Evolutionary conservation across 2,113 vertebrate species (phyloP).

Genomic region (Orycteropus afer): DNA sequence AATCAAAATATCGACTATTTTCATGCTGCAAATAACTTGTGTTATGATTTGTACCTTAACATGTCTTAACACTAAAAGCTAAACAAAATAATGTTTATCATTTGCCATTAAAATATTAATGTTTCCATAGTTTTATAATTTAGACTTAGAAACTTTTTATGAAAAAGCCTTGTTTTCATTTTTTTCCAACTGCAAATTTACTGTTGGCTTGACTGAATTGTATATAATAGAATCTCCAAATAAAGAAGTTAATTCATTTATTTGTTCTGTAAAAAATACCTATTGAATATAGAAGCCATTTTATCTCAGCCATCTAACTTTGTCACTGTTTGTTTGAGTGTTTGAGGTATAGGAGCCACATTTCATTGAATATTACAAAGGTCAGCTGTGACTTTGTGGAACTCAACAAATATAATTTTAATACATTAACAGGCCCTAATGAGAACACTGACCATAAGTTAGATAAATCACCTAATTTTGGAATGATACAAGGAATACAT

Average conservation of each 20-base stretch:
- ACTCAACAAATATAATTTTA: neutral
- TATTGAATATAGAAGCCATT: neutral
- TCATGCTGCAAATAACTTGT: conserved; percentile 59
- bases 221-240: neutral
- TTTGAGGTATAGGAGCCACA: neutral
- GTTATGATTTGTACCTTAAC: conserved; percentile 63
- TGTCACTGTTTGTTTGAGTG: neutral
- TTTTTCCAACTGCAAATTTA: neutral
- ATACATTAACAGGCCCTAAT: neutral
- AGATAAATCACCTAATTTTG: neutral
- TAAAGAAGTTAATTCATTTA: neutral
- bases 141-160: neutral
- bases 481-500: neutral
- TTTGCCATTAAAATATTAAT: neutral
- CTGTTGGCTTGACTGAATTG: neutral
- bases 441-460: neutral
- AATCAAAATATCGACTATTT: conserved; percentile 78
- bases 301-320: neutral
- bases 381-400: neutral
- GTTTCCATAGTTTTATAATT: neutral
- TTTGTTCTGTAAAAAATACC: neutral
- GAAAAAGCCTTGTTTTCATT: neutral
- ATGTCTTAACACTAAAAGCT: neutral
- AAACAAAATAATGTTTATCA: conserved; percentile 38
- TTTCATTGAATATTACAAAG: conserved; percentile 16